Evolutionary conservation across 2,888 invertebrate genomes (phyloP), one percentile per base, ranked within the genome.

Genomic region (Orthosia gothica): DNA sequence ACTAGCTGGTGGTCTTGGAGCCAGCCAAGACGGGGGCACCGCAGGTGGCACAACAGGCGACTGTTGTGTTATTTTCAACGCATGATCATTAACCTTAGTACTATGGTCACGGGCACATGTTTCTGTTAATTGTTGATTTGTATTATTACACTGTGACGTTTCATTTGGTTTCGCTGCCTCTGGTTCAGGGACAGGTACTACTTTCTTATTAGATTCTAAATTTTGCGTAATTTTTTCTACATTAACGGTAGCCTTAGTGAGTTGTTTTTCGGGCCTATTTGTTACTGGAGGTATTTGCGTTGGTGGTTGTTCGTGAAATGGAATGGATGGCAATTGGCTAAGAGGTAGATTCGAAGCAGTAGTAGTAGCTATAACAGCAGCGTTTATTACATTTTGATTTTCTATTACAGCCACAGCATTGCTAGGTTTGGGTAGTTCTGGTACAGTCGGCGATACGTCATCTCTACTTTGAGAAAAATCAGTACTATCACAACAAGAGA

Each of bases 401-500:
- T 85, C 82, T 66, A 75, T 80, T 75, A 66, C 67, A 77, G 81
- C 45, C 23, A 70, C 75, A 81, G 83, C 83, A 69, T 88, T 87
- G 77, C 76, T 84, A 66, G 79, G 61, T 73, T 86, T 89, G 54
- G 88, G 79, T 71, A 81, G 83, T 74, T 93, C 92, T 50, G 90
- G 82, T 58, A 82, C 75, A 62, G 88, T 81, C 11, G 95, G 94
- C 32, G 95, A 95, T 57, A 87, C 74, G 20, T 96, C 96, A 87
- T 96, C 96, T 90, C 95, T 93, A 87, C 96, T 96, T 90, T 96
- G 96, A 47, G 96, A 96, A 88, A 94, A 95, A 87, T 96, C 95
- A 5, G 93, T 93, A 87, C 95, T 95, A 89, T 95, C 96, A 92
- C 92, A 92, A 87, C 93, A 91, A 63, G 96, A 96, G 26, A 94